A percentile compares a stretch with the other conserved stretches of the same genome.
Evolutionary conservation across 64 coral and sea anemone species (phyloP).

Genomic region (Acropora tenuis): DNA sequence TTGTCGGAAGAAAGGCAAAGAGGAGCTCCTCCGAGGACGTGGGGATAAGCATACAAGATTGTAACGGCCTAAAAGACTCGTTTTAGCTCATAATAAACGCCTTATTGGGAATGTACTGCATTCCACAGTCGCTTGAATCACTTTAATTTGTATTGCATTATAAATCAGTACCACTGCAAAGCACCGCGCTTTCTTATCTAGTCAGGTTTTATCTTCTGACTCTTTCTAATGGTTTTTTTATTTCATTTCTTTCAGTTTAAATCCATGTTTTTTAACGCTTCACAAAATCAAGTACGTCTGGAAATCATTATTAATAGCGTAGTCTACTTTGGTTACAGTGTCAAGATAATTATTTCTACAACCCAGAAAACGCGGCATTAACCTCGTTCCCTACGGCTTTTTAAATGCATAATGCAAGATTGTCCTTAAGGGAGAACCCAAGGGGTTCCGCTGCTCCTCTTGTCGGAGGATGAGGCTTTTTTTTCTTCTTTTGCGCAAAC

Average conservation of each 20-base stretch:
- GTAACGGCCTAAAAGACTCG: no score
- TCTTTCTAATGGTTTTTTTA: neutral
- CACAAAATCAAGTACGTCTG: conserved; percentile 4
- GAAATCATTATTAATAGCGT: neutral
- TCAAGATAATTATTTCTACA: neutral
- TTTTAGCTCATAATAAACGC: neutral
- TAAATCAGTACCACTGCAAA: neutral
- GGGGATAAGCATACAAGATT: no score
- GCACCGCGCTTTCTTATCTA: neutral
- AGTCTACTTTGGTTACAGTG: neutral
- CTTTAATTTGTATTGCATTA: neutral
- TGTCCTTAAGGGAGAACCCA: neutral
- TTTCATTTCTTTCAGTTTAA: conserved; percentile 78
- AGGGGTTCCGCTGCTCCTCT: neutral
- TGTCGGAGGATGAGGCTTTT: no score
- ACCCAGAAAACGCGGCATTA: no score
- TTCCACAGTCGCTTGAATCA: neutral
- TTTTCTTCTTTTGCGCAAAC: no score
- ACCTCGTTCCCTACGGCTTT: no score
- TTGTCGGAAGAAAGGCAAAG: neutral
- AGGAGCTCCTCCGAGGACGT: no score
- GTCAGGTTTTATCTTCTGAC: neutral
- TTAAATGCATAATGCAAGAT: neutral
- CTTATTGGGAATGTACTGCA: neutral
- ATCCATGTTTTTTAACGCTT: conserved; percentile 88